Evolutionary conservation across 2,888 invertebrate species (phyloP), one percentile per base, ranked within the genome.

Genomic region (Tenthredo mesomela): DNA sequence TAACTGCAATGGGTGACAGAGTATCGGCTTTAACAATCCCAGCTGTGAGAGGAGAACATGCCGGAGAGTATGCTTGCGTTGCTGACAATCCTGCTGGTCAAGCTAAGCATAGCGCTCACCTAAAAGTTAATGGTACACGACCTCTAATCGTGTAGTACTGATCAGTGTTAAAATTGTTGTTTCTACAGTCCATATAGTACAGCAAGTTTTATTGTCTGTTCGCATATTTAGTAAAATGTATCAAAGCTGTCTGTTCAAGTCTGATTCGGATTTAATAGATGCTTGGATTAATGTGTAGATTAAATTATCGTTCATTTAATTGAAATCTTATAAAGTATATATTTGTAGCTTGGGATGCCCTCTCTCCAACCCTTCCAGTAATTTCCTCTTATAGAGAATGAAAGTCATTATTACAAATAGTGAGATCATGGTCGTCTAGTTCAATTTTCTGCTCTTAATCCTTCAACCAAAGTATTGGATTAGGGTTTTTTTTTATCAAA

Each of bases 1-100:
- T 93, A 86, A 92, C 91, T 82, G 89, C 92, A 85, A 89, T 92
- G 87, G 95, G 94, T 85, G 94, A 94, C 90, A 93, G 95, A 87
- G 94, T 94, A 75, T 94, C 94, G 87, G 93, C 94, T 82, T 94
- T 97, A 89, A 96, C 95, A 90, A 96, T 97, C 90, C 95, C 96
- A 88, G 95, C 96, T 9, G 96, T 96, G 85, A 94, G 95, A 89
- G 96, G 95, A 88, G 95, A 95, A 90, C 96, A 97, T 93, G 95
- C 95, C 85, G 97, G 97, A 86, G 96, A 96, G 92, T 97, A 97
- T 93, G 96, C 96, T 88, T 97, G 97, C 92, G 94, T 95, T 88
- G 97, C 96, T 85, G 95, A 95, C 93, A 97, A 97, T 93, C 94
- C 94, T 88, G 97, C 96, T 85, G 97, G 97, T 89, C 94, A 94